Evolutionary conservation across 92 coral and sea anemone genomes (phyloP), one percentile per base, ranked within the genome.

Genomic region (Epizoanthus illoricatus): DNA sequence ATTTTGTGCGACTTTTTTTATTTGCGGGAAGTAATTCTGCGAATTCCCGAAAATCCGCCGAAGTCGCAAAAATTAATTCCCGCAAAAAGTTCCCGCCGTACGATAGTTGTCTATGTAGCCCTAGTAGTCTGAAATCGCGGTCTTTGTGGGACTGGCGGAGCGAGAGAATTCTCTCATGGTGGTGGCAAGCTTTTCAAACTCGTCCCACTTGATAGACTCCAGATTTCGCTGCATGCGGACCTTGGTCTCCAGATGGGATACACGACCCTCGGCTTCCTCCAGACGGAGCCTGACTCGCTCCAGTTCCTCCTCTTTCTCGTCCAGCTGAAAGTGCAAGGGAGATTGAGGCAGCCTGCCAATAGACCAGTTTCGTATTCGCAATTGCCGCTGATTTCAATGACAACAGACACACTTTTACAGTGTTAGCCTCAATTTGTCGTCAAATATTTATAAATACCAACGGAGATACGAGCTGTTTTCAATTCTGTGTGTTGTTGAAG

Each of bases 151-250:
- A 74, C 96, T 96, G 89, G 94, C 94, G 49, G 91, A 90, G n/a
- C 94, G 81, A 0, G 98, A 90, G 83, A 96, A 93, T 56, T 91
- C 91, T 73, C 94, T 91, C 99, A 96, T 96, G 6, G 99, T 96
- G 18, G 91, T 91, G 5, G 99, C 98, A 24, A 96, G 79, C 75
- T 96, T 96, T 65, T 96, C 98, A 81, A 96, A 96, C 86, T 96
- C 99, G 67, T 96, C 99, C 99, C 98, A 96, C 66, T 96, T 96
- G 57, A 96, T 93, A 17, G 98, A 93, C 74, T 96, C 99, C 69
- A 96, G 70, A 86, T 85, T 91, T 74, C 93, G 79, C 84, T 96
- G 98, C 97, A 96, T 90, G 72, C 98, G 92, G 59, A 93, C 97
- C 74, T 96, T 96, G 84, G 97, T 85, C 15, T 96, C 99, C 13